Conservation (phyloP, 2,113 vertebrate genomes). For the Balaenoptera acutorostrata region DNA sequence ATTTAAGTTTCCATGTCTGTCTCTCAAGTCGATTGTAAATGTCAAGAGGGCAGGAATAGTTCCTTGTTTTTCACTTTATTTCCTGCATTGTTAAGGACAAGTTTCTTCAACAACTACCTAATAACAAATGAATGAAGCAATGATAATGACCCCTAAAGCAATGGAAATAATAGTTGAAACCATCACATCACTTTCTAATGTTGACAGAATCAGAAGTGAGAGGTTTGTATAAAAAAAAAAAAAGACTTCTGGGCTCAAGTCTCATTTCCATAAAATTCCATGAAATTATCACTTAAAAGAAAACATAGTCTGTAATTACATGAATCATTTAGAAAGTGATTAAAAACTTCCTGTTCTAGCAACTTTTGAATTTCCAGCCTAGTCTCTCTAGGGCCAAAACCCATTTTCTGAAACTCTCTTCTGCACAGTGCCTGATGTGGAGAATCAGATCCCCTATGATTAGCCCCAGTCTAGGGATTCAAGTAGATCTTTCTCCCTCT, state of each 20-base stretch:
- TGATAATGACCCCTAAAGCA: neutral
- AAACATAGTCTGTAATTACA: conserved; percentile 49
- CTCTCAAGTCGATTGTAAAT: neutral
- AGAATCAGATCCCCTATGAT: neutral
- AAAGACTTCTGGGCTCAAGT: neutral
- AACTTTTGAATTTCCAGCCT: conserved; percentile 40
- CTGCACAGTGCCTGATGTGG: neutral
- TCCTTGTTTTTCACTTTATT: neutral
- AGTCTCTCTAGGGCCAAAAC: conserved; percentile 5
- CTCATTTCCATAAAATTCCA: conserved; percentile 44
- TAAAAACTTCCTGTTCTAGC: conserved; percentile 54
- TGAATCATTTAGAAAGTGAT: conserved; percentile 56
- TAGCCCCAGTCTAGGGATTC: neutral
- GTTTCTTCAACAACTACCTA: neutral
- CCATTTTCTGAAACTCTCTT: conserved; percentile 33
- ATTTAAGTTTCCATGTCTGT: neutral
- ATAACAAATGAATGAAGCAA: neutral
- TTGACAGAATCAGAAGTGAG: conserved; percentile 20
- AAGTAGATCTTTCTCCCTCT: neutral
- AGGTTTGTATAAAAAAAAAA: neutral
- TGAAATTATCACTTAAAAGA: conserved; percentile 54
- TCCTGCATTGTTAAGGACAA: neutral
- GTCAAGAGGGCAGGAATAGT: neutral
- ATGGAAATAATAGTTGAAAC: neutral
- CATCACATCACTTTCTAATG: neutral